phyloP scores from a whole-genome alignment of 2,797 vertebrate genomes.

The Phrynocephalus vlangalii region DNA sequence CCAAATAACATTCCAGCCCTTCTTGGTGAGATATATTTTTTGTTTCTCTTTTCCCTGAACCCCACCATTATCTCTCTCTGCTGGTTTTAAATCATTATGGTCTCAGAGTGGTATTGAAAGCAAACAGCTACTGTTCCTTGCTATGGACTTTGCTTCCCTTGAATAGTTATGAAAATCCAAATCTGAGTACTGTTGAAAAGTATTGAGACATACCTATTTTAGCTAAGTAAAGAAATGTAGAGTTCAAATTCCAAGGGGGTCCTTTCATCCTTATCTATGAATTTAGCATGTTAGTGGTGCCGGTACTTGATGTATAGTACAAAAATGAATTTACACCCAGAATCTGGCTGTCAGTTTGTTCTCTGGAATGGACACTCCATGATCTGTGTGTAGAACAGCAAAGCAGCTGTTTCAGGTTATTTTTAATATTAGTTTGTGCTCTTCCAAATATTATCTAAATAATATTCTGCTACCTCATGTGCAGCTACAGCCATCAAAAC shows the following conservation, averaged over 20 bases:
- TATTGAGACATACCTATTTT: not conserved
- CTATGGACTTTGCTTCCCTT: not conserved
- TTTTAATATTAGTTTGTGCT: not conserved
- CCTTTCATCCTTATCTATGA: not conserved
- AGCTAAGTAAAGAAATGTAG: not conserved
- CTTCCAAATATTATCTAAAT: not conserved
- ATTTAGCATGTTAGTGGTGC: too few species aligned
- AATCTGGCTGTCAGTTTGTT: not conserved
- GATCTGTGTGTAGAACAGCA: not conserved
- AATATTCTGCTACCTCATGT: not conserved
- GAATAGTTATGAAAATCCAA: not conserved
- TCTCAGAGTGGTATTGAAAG: not conserved
- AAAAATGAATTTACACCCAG: not conserved
- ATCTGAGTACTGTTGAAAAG: not conserved
- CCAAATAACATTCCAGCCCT: conserved; percentile 99
- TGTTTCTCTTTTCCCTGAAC: not conserved
- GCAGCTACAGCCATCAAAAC: not conserved
- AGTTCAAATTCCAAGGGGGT: not conserved
- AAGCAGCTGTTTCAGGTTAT: not conserved
- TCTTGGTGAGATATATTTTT: conserved; percentile 82
- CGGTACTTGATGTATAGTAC: not conserved
- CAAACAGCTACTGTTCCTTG: not conserved
- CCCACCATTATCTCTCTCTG: not conserved
- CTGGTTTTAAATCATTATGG: not conserved
- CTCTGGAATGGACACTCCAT: not conserved